These are phyloP conservation scores for Ctenoplectra terminalis DNA, from an alignment of 1,140 invertebrate species.

Conservation along the genomic window DNA sequence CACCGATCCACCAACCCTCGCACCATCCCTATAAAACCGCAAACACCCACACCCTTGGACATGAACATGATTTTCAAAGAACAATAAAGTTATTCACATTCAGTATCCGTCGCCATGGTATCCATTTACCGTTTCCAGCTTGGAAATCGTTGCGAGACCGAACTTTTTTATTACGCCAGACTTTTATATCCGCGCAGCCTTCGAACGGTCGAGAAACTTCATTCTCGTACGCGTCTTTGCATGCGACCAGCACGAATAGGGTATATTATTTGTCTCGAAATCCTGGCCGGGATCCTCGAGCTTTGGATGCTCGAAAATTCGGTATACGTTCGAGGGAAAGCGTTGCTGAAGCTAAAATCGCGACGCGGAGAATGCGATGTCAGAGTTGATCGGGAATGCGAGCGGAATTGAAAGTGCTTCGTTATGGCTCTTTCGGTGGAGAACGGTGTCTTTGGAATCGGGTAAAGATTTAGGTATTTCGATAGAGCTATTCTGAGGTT, in stretches of 20 bases:
- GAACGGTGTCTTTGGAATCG: too few relatives aligned
- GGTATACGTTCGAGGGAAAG: background rate
- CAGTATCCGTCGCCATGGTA: background rate
- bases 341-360: background rate
- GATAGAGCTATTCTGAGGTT: too few relatives aligned
- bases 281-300: background rate
- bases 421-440: background rate
- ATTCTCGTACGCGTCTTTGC: background rate
- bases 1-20: background rate
- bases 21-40: background rate
- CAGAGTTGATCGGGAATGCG: background rate
- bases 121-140: background rate
- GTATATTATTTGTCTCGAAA: background rate
- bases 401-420: background rate
- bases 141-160: background rate
- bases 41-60: background rate
- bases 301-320: background rate
- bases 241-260: background rate
- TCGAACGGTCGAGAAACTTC: background rate
- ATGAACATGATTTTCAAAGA: background rate
- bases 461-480: too few relatives aligned
- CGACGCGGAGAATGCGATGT: background rate
- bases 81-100: background rate
- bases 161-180: background rate
- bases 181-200: background rate